Evolutionary conservation across 1,140 invertebrate genomes (phyloP).

Genomic region (Drosophila biarmipes): DNA sequence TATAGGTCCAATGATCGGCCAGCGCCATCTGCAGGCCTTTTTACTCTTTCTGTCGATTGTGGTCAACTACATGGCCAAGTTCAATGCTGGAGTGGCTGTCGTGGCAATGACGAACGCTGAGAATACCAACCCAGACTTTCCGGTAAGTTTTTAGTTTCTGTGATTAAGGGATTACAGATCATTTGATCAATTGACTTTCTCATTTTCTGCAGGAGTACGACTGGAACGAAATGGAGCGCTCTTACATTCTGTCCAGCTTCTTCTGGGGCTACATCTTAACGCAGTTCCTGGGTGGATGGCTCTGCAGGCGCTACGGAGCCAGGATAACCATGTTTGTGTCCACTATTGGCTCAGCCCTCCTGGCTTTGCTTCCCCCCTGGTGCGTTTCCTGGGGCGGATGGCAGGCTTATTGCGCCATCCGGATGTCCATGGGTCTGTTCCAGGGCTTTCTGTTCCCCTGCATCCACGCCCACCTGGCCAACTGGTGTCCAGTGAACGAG

Average conservation of each 20-base stretch:
- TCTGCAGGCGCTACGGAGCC: constrained; percentile 88
- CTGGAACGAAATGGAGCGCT: constrained; percentile 86
- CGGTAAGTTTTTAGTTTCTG: constrained; percentile 39
- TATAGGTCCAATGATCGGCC: constrained; percentile 67
- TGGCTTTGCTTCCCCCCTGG: constrained; percentile 85
- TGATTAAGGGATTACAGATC: neutral
- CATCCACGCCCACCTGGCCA: constrained; percentile 91
- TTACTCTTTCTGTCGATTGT: constrained; percentile 71
- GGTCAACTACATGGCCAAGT: constrained; percentile 69
- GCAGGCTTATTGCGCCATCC: constrained; percentile 86
- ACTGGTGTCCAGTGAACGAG: constrained; percentile 89
- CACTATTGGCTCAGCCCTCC: constrained; percentile 84
- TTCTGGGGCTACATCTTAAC: constrained; percentile 87
- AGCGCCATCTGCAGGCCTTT: constrained; percentile 70
- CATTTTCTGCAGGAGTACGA: constrained; percentile 68
- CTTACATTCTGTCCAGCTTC: constrained; percentile 87
- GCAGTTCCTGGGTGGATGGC: constrained; percentile 88
- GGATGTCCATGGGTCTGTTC: constrained; percentile 90
- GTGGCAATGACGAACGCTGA: constrained; percentile 78
- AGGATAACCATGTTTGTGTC: constrained; percentile 87
- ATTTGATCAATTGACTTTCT: neutral
- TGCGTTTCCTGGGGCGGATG: constrained; percentile 85
- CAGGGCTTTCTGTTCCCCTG: constrained; percentile 92
- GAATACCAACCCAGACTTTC: constrained; percentile 67
- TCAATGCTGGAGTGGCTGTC: constrained; percentile 71